Evolutionary conservation across 2,113 vertebrate species (phyloP).

Genomic region (Suncus etruscus): DNA sequence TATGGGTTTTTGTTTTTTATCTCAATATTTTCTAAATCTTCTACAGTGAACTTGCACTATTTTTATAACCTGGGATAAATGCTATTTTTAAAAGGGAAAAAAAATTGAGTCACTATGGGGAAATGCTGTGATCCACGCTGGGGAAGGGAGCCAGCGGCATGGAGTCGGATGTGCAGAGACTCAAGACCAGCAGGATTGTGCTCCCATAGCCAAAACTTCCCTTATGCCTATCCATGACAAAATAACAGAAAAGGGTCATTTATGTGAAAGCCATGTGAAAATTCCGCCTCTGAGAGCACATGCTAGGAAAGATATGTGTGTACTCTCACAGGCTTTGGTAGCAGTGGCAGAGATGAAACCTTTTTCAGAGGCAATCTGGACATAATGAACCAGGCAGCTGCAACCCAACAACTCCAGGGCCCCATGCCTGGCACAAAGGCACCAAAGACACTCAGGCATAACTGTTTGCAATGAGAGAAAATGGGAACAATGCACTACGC

Average conservation of each 20-base stretch:
- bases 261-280: neutral
- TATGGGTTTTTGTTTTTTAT: constrained; percentile 28
- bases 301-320: neutral
- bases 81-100: constrained; percentile 12
- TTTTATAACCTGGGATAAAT: constrained; percentile 65
- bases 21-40: constrained; percentile 51
- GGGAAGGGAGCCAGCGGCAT: neutral
- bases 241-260: neutral
- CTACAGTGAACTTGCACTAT: constrained; percentile 64
- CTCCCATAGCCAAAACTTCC: neutral
- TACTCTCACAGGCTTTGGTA: neutral
- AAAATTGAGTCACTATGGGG: neutral
- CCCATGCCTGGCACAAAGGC: neutral
- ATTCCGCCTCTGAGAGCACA: neutral
- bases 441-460: neutral
- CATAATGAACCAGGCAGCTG: neutral
- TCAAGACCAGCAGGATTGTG: neutral
- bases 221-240: neutral
- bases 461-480: neutral
- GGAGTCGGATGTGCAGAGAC: neutral
- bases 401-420: too few relatives aligned
- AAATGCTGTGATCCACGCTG: neutral
- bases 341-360: neutral
- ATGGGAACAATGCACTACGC: neutral
- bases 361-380: neutral